Conservation (phyloP, 2,113 vertebrate genomes). For the Sitta europaea region DNA sequence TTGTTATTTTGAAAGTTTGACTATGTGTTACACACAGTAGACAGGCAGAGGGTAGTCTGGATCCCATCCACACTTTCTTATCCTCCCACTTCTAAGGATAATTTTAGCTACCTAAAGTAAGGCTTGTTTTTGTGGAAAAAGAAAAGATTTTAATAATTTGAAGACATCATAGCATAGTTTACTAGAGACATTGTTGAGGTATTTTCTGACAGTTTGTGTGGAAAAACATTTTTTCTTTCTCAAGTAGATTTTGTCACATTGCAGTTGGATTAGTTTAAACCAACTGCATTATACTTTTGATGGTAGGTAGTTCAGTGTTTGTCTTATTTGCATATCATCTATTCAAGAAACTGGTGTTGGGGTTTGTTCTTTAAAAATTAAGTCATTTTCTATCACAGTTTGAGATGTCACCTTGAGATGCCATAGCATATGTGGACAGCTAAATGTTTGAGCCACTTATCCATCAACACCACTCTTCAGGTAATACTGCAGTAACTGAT, state of each 20-base stretch:
- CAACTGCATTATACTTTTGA: neutral
- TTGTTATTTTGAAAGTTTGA: neutral
- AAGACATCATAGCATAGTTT: neutral
- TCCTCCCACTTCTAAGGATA: neutral
- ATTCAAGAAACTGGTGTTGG: neutral
- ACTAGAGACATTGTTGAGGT: neutral
- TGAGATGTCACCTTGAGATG: neutral
- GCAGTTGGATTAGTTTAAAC: neutral
- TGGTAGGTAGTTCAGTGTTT: neutral
- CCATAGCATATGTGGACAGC: neutral
- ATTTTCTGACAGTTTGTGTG: neutral
- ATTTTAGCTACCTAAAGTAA: neutral
- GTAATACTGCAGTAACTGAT: neutral
- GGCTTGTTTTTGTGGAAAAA: neutral
- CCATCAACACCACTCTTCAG: neutral
- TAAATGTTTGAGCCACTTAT: neutral
- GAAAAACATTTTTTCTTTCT: neutral
- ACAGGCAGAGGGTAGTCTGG: neutral
- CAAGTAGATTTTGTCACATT: neutral
- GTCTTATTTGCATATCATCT: neutral
- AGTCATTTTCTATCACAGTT: neutral
- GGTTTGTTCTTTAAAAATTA: neutral
- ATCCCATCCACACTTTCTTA: neutral
- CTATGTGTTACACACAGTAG: accelerated
- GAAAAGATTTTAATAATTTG: neutral